phyloP scores from a whole-genome alignment of 1,140 invertebrate genomes.

The Myzus persicae region DNA sequence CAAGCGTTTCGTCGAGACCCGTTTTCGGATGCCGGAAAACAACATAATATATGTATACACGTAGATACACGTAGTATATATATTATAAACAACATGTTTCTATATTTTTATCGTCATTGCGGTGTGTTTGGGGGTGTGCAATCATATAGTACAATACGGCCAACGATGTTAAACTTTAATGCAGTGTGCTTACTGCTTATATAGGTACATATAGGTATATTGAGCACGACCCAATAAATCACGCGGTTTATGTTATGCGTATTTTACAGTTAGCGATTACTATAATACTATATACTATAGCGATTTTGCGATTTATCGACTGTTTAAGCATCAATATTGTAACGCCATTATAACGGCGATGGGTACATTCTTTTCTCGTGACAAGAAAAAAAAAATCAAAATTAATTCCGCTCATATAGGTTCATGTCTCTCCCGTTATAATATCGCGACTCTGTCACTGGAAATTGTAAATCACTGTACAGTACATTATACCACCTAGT shows the following conservation, averaged over 20 bases:
- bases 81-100: neutral
- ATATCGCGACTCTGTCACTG: neutral
- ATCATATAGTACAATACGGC: neutral
- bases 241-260: neutral
- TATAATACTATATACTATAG: neutral
- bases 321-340: conserved; percentile 24
- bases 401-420: conserved; percentile 28
- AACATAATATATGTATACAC: neutral
- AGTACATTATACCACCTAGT: neutral
- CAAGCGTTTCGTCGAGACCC: neutral
- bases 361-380: neutral
- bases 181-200: neutral
- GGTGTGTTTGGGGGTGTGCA: neutral
- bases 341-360: neutral
- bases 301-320: neutral
- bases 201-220: neutral
- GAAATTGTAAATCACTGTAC: conserved; percentile 30
- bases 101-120: neutral
- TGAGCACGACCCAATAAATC: neutral
- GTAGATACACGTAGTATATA: neutral
- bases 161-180: neutral
- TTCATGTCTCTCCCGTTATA: neutral
- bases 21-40: neutral
- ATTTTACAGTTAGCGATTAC: neutral
- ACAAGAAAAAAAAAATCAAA: neutral